These are phyloP conservation scores for Oreochromis niloticus DNA, from an alignment of 2,113 vertebrate genomes.

Conservation along the genomic window DNA sequence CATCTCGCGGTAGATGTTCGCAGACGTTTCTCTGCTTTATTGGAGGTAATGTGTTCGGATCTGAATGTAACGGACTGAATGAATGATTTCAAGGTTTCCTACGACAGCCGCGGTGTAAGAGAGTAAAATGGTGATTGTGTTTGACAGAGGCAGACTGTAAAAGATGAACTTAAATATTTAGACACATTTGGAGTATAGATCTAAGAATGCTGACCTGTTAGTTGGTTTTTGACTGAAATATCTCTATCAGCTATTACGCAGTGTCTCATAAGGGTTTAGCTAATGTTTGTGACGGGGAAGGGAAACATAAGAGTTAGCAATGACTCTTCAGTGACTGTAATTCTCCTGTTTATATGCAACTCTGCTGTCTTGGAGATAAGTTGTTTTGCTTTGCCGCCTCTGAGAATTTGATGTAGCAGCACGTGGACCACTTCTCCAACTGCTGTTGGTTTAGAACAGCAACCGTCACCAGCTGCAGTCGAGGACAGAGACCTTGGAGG, in stretches of 20 bases:
- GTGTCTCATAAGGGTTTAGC: not conserved
- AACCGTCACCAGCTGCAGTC: not conserved
- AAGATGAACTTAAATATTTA: not conserved
- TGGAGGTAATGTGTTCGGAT: not conserved
- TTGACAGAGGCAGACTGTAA: not conserved
- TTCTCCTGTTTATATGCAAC: not conserved
- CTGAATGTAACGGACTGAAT: not conserved
- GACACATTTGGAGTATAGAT: not conserved
- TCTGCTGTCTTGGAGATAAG: not conserved
- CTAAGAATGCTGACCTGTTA: not conserved
- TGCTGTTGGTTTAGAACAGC: not conserved
- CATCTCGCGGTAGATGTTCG: not conserved
- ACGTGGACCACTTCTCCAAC: not conserved
- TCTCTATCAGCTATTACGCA: not conserved
- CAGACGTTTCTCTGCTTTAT: not conserved
- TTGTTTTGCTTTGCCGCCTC: not conserved
- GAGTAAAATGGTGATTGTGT: not conserved
- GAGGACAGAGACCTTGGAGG: not conserved
- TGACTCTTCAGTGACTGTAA: not conserved
- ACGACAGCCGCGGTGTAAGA: not conserved
- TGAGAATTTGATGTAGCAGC: not conserved
- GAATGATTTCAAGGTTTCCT: not conserved
- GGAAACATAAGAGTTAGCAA: not conserved
- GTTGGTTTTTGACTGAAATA: not conserved
- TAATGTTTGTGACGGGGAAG: not conserved